These are phyloP conservation scores for Drosophila asahinai DNA, from an alignment of 1,140 invertebrate genomes.

Conservation along the genomic window DNA sequence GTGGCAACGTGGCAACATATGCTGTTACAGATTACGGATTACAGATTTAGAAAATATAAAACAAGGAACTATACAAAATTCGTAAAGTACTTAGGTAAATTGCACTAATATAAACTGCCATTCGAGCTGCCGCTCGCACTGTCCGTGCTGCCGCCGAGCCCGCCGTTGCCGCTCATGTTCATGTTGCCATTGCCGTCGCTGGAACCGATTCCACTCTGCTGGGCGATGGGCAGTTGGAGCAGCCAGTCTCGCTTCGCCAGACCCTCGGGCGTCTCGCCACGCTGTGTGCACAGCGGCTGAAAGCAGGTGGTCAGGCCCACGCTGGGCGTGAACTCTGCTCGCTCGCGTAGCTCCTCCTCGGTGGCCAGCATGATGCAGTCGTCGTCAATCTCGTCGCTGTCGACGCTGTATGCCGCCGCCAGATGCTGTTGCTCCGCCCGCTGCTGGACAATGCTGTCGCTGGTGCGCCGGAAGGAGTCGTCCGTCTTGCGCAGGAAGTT, in stretches of 20 bases:
- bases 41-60: constrained; percentile 72
- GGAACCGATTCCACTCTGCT: constrained; percentile 33
- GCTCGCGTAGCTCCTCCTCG: constrained; percentile 73
- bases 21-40: constrained; percentile 64
- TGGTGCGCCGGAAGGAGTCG: constrained; percentile 69
- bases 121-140: constrained; percentile 53
- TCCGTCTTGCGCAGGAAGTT: constrained; percentile 84
- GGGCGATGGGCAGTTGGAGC: constrained; percentile 55
- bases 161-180: constrained; percentile 38
- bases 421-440: constrained; percentile 59
- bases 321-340: constrained; percentile 76
- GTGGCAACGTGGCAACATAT: constrained; percentile 48
- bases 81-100: constrained; percentile 81
- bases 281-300: constrained; percentile 64
- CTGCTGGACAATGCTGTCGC: constrained; percentile 76
- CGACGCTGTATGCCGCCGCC: constrained; percentile 45
- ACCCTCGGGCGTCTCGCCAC: constrained; percentile 66
- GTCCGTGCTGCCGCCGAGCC: constrained; percentile 28
- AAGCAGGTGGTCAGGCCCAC: constrained; percentile 77
- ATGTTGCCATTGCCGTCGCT: constrained; percentile 25
- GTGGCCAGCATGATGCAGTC: constrained; percentile 81
- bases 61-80: constrained; percentile 83
- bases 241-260: constrained; percentile 73
- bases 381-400: constrained; percentile 74
- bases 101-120: constrained; percentile 75